A percentile compares a stretch with the other conserved stretches of the same genome.
Evolutionary conservation across 2,797 vertebrate species (phyloP).

Genomic region (Siniperca scherzeri): DNA sequence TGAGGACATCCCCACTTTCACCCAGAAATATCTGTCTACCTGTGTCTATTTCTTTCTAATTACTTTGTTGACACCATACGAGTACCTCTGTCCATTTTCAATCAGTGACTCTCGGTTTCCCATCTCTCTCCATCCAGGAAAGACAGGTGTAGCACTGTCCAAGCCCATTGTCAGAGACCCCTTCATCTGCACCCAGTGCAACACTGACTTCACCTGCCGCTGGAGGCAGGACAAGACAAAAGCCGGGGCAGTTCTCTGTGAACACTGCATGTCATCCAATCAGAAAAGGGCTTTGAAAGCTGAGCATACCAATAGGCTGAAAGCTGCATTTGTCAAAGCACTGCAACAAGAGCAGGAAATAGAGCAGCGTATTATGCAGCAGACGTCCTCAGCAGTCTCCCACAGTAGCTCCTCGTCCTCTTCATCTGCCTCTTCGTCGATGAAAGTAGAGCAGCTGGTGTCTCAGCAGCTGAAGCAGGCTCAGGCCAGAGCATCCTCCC

Average conservation of each 20-base stretch:
- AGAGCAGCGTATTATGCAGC: slow-evolving; percentile 94
- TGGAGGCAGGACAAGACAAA: slow-evolving; percentile 93
- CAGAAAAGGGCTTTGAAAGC: slow-evolving; percentile 96
- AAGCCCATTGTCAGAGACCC: slow-evolving; percentile 86
- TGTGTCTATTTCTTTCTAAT: background rate
- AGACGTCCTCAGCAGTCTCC: slow-evolving; percentile 78
- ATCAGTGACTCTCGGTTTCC: slow-evolving; percentile 12
- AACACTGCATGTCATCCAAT: slow-evolving; percentile 96
- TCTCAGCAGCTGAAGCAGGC: slow-evolving; percentile 85
- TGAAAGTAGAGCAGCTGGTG: slow-evolving; percentile 83
- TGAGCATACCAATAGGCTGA: slow-evolving; percentile 95
- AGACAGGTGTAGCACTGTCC: slow-evolving; percentile 77
- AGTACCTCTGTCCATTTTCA: slow-evolving; percentile 15
- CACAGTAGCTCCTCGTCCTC: slow-evolving; percentile 79
- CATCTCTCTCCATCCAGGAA: slow-evolving; percentile 82
- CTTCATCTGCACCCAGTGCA: slow-evolving; percentile 93
- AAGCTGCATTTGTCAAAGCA: slow-evolving; percentile 96
- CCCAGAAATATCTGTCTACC: background rate
- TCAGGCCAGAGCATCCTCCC: slow-evolving; percentile 77
- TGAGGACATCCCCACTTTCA: background rate
- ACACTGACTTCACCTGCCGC: slow-evolving; percentile 98
- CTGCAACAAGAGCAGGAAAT: slow-evolving; percentile 99
- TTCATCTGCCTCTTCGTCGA: slow-evolving; percentile 70
- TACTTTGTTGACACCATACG: background rate
- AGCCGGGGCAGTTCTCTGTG: slow-evolving; percentile 92